A percentile compares a stretch with the other conserved stretches of the same genome.
These are phyloP conservation scores for Anastatus disparis DNA, from an alignment of 1,140 invertebrate genomes.

Conservation along the genomic window DNA sequence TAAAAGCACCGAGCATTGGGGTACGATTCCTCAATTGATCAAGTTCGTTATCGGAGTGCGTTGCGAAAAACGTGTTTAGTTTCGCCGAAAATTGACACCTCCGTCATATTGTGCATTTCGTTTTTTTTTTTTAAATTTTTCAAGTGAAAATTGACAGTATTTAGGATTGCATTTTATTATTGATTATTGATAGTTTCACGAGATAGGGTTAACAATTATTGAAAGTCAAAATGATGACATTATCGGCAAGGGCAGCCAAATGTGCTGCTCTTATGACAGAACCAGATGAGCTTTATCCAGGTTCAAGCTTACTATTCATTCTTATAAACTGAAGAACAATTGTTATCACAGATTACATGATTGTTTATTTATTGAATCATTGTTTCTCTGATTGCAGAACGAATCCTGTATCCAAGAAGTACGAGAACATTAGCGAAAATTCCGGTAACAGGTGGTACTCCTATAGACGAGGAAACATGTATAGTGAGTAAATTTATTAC, in stretches of 20 bases:
- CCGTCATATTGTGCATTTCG: not conserved
- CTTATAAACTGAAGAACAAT: no score
- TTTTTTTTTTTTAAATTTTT: not conserved
- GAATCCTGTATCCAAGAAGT: conserved; percentile 65
- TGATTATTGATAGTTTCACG: no score
- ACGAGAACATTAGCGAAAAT: conserved; percentile 57
- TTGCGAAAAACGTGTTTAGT: no score
- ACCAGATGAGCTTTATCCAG: conserved; percentile 61
- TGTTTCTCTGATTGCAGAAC: conserved; percentile 57
- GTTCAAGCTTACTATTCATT: conserved; percentile 39
- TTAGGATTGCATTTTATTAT: no score
- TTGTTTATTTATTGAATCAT: no score
- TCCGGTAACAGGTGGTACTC: conserved; percentile 69
- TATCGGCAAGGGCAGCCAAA: conserved; percentile 57
- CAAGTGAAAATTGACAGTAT: no score
- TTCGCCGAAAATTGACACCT: no score
- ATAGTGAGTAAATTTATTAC: no score
- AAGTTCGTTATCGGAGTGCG: no score
- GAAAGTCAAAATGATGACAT: conserved; percentile 27
- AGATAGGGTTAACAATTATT: no score
- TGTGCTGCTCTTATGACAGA: conserved; percentile 61
- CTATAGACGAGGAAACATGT: conserved; percentile 75
- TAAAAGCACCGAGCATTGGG: conserved; percentile 44
- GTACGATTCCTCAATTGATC: not conserved
- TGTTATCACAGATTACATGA: no score